Evolutionary conservation across 1,140 invertebrate genomes (phyloP).

Genomic region (Rhyacophila brunnea): DNA sequence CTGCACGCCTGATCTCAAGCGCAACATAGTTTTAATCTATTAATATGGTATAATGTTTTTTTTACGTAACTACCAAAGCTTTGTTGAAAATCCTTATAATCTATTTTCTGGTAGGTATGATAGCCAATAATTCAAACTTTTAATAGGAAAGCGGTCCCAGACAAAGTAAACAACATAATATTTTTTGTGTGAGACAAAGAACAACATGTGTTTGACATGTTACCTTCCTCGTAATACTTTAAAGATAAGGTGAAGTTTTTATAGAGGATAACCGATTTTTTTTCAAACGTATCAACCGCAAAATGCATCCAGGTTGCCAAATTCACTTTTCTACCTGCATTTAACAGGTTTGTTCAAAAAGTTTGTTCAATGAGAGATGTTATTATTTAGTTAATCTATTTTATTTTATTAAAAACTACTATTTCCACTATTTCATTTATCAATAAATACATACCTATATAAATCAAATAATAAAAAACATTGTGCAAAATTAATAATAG

Average conservation of each 20-base stretch:
- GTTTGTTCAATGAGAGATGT: too few species aligned
- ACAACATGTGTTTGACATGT: constrained; percentile 35
- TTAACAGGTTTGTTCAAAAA: too few species aligned
- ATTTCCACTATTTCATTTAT: too few species aligned
- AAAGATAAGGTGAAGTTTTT: neutral
- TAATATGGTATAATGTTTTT: too few species aligned
- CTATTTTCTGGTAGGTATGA: neutral
- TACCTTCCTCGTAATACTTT: constrained; percentile 5
- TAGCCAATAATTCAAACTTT: constrained; percentile 14
- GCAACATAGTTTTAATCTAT: too few species aligned
- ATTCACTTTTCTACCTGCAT: constrained; percentile 15
- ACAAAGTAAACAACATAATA: constrained; percentile 28
- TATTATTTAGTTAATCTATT: too few species aligned
- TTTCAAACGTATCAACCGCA: constrained; percentile 9
- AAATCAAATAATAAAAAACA: too few species aligned
- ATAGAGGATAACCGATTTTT: constrained; percentile 1
- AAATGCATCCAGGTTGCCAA: constrained; percentile 1
- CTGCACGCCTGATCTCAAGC: too few species aligned
- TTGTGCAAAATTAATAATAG: too few species aligned
- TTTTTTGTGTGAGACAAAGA: constrained; percentile 32
- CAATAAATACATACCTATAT: too few species aligned
- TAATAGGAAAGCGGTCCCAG: constrained; percentile 14
- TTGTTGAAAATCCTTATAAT: neutral
- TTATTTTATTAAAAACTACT: too few species aligned
- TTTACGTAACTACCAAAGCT: too few species aligned